These are phyloP conservation scores for Helarctos malayanus DNA, from an alignment of 2,797 vertebrate genomes.

Conservation along the genomic window DNA sequence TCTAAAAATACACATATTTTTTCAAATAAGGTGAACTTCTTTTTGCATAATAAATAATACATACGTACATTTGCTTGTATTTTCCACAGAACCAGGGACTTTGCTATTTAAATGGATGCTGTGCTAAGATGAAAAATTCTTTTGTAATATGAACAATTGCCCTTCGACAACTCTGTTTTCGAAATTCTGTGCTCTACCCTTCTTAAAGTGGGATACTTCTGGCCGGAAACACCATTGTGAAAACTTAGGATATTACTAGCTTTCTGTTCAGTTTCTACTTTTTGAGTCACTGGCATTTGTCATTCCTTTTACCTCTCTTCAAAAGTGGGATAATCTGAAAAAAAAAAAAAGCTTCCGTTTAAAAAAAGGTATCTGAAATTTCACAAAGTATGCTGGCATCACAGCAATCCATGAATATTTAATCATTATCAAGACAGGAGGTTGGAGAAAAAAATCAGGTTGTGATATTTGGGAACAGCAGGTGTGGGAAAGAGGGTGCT, in stretches of 20 bases:
- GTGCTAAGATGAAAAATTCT: not conserved
- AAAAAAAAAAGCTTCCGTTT: conserved; percentile 26
- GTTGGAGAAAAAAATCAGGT: conserved; percentile 85
- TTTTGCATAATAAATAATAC: not conserved
- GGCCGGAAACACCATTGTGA: not conserved
- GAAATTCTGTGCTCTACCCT: not conserved
- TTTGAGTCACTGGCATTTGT: conserved; percentile 51
- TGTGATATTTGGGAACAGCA: conserved; percentile 87
- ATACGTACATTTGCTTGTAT: not conserved
- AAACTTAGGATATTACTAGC: not conserved
- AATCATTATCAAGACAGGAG: conserved; percentile 85
- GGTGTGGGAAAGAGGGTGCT: conserved; percentile 86
- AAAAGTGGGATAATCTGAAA: conserved; percentile 63
- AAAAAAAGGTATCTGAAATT: conserved; percentile 84
- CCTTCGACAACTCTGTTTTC: not conserved
- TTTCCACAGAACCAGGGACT: conserved; percentile 9
- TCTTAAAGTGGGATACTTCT: not conserved
- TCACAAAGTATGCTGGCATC: conserved; percentile 80
- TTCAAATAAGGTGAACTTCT: not conserved
- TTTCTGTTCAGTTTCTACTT: not conserved
- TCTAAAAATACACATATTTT: not conserved
- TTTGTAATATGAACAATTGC: not conserved
- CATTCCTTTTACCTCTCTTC: conserved; percentile 63
- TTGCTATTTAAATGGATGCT: not conserved
- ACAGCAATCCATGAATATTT: conserved; percentile 83